Evolutionary conservation across 2,888 invertebrate genomes (phyloP).

Genomic region (Diarsia dahlii): DNA sequence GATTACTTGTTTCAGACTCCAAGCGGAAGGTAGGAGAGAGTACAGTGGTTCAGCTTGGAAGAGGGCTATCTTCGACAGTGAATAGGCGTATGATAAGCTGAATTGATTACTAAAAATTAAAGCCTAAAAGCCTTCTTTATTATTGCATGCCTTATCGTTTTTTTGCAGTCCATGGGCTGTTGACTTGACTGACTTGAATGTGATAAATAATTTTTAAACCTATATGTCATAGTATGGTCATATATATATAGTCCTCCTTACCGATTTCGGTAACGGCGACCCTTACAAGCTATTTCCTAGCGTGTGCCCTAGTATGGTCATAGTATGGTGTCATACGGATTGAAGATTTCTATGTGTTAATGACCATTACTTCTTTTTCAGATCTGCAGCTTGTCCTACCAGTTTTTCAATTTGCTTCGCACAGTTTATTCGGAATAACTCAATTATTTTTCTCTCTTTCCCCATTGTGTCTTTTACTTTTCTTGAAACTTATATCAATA

Average conservation of each 20-base stretch:
- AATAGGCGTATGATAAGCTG: background rate
- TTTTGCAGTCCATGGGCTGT: too few species aligned
- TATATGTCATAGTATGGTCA: background rate
- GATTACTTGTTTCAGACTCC: background rate
- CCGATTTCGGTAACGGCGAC: too few species aligned
- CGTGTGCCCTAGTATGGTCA: too few species aligned
- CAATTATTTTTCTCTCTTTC: background rate
- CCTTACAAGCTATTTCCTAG: too few species aligned
- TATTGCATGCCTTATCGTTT: too few species aligned
- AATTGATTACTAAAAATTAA: background rate
- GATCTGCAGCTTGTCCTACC: constrained; percentile 85
- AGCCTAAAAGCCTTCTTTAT: too few species aligned
- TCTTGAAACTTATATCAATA: background rate
- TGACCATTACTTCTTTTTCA: constrained; percentile 70
- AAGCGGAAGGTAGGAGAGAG: background rate
- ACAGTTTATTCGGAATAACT: constrained; percentile 73
- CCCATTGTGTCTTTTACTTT: background rate
- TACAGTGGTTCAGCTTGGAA: background rate
- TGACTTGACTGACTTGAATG: background rate
- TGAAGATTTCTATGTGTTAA: background rate
- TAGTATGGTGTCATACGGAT: background rate
- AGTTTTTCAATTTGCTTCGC: constrained; percentile 83
- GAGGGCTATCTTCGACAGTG: background rate
- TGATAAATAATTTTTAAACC: background rate
- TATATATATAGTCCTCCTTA: too few species aligned